A percentile compares a stretch with the other conserved stretches of the same genome.
Evolutionary conservation across 2,797 vertebrate genomes (phyloP).

Genomic region (Enteromius thamalakanensis): DNA sequence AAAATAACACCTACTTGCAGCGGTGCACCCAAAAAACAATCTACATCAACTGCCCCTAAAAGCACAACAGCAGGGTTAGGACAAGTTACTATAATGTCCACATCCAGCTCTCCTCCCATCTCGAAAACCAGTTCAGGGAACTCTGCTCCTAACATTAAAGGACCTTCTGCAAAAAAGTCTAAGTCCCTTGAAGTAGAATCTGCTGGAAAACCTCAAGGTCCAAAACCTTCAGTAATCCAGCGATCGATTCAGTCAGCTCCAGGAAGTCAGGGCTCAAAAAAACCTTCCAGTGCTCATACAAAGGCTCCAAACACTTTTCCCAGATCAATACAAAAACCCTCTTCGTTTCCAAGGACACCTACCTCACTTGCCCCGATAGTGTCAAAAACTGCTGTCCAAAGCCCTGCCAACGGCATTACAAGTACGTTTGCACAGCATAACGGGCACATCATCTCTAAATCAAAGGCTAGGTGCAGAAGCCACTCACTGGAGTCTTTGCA

Average conservation of each 20-base stretch:
- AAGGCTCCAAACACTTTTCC: slow-evolving; percentile 76
- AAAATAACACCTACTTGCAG: slow-evolving; percentile 47
- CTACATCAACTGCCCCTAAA: slow-evolving; percentile 62
- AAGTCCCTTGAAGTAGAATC: slow-evolving; percentile 35
- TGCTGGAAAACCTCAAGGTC: slow-evolving; percentile 39
- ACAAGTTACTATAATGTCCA: slow-evolving; percentile 62
- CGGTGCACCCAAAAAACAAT: slow-evolving; percentile 56
- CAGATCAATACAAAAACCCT: slow-evolving; percentile 69
- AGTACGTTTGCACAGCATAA: slow-evolving; percentile 73
- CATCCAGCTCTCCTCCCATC: slow-evolving; percentile 57
- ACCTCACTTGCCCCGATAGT: slow-evolving; percentile 68
- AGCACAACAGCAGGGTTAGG: slow-evolving; percentile 38
- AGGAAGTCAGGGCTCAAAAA: slow-evolving; percentile 65
- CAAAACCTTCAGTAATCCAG: slow-evolving; percentile 37
- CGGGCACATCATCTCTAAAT: slow-evolving; percentile 67
- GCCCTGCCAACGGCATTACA: slow-evolving; percentile 67
- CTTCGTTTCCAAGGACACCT: slow-evolving; percentile 75
- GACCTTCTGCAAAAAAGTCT: slow-evolving; percentile 54
- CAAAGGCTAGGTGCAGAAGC: slow-evolving; percentile 78
- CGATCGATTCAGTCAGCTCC: slow-evolving; percentile 63
- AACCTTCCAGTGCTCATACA: slow-evolving; percentile 59
- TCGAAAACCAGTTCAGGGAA: slow-evolving; percentile 61
- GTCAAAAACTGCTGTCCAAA: slow-evolving; percentile 67
- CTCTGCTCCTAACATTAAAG: slow-evolving; percentile 57
- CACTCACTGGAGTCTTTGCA: slow-evolving; percentile 91